Evolutionary conservation across 1,140 invertebrate species (phyloP).

Genomic region (Apis florea): DNA sequence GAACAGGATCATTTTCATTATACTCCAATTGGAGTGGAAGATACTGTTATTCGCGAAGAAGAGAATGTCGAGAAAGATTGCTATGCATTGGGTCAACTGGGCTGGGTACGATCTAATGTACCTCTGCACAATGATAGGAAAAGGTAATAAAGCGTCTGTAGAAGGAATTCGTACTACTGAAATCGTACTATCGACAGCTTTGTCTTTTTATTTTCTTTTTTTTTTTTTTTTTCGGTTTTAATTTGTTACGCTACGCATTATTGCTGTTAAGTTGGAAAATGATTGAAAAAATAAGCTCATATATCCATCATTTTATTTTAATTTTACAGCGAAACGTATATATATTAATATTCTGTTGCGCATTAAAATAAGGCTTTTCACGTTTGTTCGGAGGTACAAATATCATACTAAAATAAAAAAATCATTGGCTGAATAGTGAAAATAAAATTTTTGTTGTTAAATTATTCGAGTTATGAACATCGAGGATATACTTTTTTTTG

Average conservation of each 20-base stretch:
- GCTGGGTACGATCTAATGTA: conserved; percentile 68
- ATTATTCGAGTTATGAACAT: neutral
- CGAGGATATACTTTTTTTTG: neutral
- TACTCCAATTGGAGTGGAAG: conserved; percentile 66
- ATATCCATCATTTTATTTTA: neutral
- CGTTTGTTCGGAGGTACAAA: conserved; percentile 20
- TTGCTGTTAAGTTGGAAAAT: neutral
- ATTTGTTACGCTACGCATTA: neutral
- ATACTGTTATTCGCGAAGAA: conserved; percentile 62
- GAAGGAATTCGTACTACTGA: conserved; percentile 3
- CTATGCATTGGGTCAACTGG: conserved; percentile 69
- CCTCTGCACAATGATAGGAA: conserved; percentile 77
- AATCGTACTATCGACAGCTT: neutral
- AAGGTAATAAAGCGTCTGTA: conserved; percentile 67
- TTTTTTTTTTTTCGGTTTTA: conserved; percentile 1
- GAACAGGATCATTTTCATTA: conserved; percentile 74
- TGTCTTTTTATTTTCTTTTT: neutral
- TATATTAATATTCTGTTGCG: neutral
- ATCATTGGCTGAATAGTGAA: conserved; percentile 7
- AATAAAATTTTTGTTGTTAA: conserved; percentile 20
- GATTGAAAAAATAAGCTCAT: neutral
- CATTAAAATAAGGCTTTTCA: neutral
- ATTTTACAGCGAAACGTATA: neutral
- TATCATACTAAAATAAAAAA: conserved; percentile 26
- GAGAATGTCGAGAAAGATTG: conserved; percentile 68